Evolutionary conservation across 1,140 invertebrate genomes (phyloP).

Genomic region (Neodiprion virginianus): DNA sequence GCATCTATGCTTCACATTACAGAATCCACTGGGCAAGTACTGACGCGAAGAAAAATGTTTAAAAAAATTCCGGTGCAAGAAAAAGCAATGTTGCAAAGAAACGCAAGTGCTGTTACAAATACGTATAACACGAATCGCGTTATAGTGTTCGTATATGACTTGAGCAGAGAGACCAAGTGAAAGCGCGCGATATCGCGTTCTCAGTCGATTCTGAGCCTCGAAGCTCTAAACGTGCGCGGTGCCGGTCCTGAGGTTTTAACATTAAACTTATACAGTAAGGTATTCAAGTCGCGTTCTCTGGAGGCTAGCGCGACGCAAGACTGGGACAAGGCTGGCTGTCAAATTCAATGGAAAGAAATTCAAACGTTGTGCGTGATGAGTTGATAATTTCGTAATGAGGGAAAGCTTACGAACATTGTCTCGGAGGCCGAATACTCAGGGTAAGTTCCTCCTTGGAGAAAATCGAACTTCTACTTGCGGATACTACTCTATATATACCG

Average conservation of each 20-base stretch:
- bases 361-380: neutral
- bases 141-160: neutral
- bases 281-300: neutral
- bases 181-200: slow-evolving; percentile 6
- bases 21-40: too few relatives aligned
- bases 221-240: neutral
- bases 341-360: too few relatives aligned
- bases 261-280: neutral
- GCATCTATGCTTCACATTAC: too few relatives aligned
- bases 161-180: neutral
- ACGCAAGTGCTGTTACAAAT: neutral
- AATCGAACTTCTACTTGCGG: slow-evolving; percentile 14
- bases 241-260: neutral
- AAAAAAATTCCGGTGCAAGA: too few relatives aligned
- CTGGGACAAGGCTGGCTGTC: neutral
- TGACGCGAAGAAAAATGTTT: too few relatives aligned
- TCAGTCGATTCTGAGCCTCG: slow-evolving; percentile 4
- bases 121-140: neutral
- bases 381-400: slow-evolving; percentile 45
- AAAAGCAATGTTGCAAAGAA: neutral
- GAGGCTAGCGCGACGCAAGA: neutral
- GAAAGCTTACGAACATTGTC: slow-evolving; percentile 49
- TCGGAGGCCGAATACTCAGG: slow-evolving; percentile 59
- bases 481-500: too few relatives aligned
- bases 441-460: slow-evolving; percentile 32